A percentile compares a stretch with the other conserved stretches of the same genome.
phyloP scores from a whole-genome alignment of 2,888 invertebrate genomes.

The Agapostemon virescens region DNA sequence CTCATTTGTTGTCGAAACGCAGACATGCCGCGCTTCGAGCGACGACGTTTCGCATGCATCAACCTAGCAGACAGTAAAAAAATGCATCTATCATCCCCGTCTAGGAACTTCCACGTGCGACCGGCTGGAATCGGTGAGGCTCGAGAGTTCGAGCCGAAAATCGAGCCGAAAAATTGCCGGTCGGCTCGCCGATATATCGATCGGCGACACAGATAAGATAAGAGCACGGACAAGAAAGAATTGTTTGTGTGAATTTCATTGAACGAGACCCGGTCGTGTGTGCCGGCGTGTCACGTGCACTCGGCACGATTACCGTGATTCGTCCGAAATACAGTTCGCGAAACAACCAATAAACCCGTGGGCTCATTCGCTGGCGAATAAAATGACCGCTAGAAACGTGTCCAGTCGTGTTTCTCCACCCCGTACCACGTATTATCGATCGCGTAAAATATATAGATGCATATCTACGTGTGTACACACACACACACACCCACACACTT shows the following conservation, averaged over 20 bases:
- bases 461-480: background rate
- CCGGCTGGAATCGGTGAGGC: background rate
- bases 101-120: constrained; percentile 8
- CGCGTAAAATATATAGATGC: constrained; percentile 30
- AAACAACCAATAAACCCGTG: constrained; percentile 45
- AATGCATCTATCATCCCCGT: background rate
- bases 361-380: constrained; percentile 40
- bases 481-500: background rate
- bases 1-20: background rate
- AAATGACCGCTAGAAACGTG: constrained; percentile 45
- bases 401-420: constrained; percentile 37
- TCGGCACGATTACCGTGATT: constrained; percentile 41
- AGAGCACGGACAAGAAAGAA: background rate
- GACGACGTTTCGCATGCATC: background rate
- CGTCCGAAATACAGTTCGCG: constrained; percentile 16
- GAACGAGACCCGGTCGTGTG: background rate
- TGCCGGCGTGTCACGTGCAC: constrained; percentile 30
- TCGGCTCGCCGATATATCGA: background rate
- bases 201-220: background rate
- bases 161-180: background rate
- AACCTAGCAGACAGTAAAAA: background rate
- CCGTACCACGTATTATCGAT: constrained; percentile 52
- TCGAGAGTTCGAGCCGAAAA: background rate
- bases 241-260: constrained; percentile 25
- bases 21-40: background rate